phyloP scores from a whole-genome alignment of 2,797 vertebrate genomes.

The Gambelia wislizenii region DNA sequence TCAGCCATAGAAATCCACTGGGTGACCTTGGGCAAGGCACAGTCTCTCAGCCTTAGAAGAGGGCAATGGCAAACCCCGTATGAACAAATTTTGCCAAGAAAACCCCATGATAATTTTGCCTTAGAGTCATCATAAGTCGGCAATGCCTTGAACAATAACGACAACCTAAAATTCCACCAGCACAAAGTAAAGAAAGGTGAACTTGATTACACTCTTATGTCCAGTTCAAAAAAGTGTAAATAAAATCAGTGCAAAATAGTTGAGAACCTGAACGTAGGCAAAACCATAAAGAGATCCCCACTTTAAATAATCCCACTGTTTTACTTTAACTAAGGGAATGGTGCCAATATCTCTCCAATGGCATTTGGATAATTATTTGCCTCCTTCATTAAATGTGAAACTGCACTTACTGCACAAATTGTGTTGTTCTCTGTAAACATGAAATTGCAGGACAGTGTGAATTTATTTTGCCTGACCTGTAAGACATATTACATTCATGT shows the following conservation, averaged over 20 bases:
- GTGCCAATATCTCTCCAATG: not conserved
- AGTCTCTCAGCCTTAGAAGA: no score
- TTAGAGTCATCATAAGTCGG: no score
- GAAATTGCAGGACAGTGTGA: slow-evolving; percentile 5
- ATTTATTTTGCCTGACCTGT: not conserved
- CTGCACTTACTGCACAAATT: not conserved
- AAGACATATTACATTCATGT: slow-evolving; percentile 41
- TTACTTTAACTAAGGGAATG: not conserved
- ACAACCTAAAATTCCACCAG: not conserved
- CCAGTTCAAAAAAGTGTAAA: not conserved
- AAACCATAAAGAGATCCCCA: not conserved
- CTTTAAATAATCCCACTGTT: not conserved
- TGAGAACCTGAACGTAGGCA: not conserved
- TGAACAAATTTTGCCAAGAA: no score
- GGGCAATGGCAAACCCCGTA: no score
- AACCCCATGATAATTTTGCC: not conserved
- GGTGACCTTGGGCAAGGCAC: no score
- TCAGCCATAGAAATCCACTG: no score
- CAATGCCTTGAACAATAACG: no score
- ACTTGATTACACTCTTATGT: not conserved
- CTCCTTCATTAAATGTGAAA: slow-evolving; percentile 9
- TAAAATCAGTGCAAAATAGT: not conserved
- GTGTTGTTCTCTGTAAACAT: not conserved
- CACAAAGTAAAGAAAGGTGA: not conserved
- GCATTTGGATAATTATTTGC: not conserved